These are phyloP conservation scores for Huso huso DNA, from an alignment of 2,797 vertebrate genomes.

Conservation along the genomic window DNA sequence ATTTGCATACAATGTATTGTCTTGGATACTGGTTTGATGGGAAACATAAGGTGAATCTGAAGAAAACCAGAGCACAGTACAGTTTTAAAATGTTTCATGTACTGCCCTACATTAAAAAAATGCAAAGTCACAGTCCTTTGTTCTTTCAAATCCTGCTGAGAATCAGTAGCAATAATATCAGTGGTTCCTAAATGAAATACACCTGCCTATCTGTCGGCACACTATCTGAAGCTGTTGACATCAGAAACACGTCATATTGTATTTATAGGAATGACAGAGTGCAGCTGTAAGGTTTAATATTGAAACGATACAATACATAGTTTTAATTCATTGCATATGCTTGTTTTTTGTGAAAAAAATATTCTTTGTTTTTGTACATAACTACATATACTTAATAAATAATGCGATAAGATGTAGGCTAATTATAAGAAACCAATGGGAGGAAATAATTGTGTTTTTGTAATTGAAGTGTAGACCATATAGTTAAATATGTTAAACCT, in stretches of 20 bases:
- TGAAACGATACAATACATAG: neutral
- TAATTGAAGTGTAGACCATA: too few relatives aligned
- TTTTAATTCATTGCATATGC: neutral
- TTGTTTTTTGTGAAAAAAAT: neutral
- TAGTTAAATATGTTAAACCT: too few relatives aligned
- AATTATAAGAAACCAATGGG: too few relatives aligned
- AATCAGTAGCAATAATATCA: conserved; percentile 17
- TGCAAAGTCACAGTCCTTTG: neutral
- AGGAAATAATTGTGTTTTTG: too few relatives aligned
- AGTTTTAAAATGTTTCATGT: conserved; percentile 7
- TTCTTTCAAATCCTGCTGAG: conserved; percentile 9
- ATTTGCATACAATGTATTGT: too few relatives aligned
- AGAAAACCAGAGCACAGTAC: neutral
- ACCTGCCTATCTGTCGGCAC: conserved; percentile 17
- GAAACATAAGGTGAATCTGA: neutral
- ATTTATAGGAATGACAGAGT: conserved; percentile 15
- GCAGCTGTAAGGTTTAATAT: neutral
- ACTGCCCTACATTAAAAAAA: neutral
- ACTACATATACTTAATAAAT: too few relatives aligned
- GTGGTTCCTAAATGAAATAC: conserved; percentile 17
- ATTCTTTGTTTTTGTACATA: too few relatives aligned
- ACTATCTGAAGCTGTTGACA: conserved; percentile 21
- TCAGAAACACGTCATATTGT: conserved; percentile 18
- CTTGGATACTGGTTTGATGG: too few relatives aligned
- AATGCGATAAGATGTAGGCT: too few relatives aligned